These are phyloP conservation scores for Molothrus aeneus DNA, from an alignment of 2,797 vertebrate species.

Conservation along the genomic window DNA sequence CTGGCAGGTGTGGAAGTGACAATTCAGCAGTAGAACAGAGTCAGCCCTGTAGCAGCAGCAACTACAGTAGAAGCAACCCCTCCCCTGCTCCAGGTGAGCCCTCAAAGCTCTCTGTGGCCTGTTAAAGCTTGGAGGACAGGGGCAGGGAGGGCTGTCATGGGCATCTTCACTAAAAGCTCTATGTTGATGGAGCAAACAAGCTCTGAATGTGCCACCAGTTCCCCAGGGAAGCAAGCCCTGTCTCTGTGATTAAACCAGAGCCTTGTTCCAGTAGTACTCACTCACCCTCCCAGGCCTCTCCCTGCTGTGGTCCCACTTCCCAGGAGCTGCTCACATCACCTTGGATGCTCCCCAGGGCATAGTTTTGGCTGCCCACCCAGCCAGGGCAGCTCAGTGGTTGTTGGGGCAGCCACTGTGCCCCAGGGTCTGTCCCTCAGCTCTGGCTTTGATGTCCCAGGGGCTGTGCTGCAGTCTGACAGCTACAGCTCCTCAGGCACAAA, in stretches of 20 bases:
- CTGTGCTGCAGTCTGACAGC: neutral
- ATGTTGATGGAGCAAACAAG: neutral
- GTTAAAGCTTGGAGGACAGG: neutral
- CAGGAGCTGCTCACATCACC: neutral
- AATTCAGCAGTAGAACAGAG: slow-evolving; percentile 86
- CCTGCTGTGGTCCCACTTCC: neutral
- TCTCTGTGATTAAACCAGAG: neutral
- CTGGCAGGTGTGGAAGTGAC: slow-evolving; percentile 78
- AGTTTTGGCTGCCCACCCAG: neutral
- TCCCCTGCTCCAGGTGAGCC: slow-evolving; percentile 79
- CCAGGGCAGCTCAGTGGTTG: too few species aligned
- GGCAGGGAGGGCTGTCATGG: neutral
- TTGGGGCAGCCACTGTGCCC: neutral
- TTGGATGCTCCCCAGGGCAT: neutral
- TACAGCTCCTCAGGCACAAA: neutral
- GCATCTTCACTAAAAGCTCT: neutral
- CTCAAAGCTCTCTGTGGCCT: neutral
- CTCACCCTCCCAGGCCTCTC: neutral
- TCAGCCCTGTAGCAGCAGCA: slow-evolving; percentile 70
- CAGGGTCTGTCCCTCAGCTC: neutral
- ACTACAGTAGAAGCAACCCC: neutral
- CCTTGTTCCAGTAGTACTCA: neutral
- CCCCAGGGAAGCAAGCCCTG: neutral
- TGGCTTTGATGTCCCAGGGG: neutral
- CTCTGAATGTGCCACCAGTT: neutral